Conservation (phyloP, 1,140 invertebrate species). For the Solenopsis fugax region DNA sequence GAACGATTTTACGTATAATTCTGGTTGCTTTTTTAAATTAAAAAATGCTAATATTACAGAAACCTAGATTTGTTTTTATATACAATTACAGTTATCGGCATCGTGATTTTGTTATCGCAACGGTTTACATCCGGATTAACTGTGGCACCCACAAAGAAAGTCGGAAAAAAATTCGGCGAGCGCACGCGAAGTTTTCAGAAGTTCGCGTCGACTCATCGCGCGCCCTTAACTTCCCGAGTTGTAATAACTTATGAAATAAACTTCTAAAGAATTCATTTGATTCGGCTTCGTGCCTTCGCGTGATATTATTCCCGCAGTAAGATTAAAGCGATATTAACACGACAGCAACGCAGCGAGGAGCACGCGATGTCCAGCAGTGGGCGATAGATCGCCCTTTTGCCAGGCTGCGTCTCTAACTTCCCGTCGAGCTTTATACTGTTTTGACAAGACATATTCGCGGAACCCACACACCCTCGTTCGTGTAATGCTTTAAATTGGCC, state of each 20-base stretch:
- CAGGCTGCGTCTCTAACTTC: conserved; percentile 23
- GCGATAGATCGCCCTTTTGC: conserved; percentile 46
- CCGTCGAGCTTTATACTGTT: conserved; percentile 12
- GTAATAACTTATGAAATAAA: conserved; percentile 56
- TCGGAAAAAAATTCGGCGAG: conserved; percentile 26
- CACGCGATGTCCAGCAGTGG: conserved; percentile 48
- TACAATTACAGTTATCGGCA: not conserved
- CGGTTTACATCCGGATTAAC: not conserved
- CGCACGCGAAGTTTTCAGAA: conserved; percentile 29
- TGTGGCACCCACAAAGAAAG: not conserved
- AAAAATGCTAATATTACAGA: not conserved
- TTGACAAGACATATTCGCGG: conserved; percentile 17
- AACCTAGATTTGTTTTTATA: not conserved
- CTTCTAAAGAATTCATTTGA: conserved; percentile 55
- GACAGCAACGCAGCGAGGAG: conserved; percentile 21
- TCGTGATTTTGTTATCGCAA: not conserved
- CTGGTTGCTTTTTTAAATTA: not conserved
- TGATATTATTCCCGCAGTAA: conserved; percentile 35
- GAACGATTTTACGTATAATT: not conserved
- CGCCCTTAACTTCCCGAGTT: conserved; percentile 30
- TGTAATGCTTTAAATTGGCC: not conserved
- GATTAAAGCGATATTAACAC: conserved; percentile 58
- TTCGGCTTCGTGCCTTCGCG: conserved; percentile 48
- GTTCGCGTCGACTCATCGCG: conserved; percentile 41
- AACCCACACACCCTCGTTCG: not conserved